phyloP scores from a whole-genome alignment of 2,113 vertebrate species.

The Chlorocebus sabaeus region DNA sequence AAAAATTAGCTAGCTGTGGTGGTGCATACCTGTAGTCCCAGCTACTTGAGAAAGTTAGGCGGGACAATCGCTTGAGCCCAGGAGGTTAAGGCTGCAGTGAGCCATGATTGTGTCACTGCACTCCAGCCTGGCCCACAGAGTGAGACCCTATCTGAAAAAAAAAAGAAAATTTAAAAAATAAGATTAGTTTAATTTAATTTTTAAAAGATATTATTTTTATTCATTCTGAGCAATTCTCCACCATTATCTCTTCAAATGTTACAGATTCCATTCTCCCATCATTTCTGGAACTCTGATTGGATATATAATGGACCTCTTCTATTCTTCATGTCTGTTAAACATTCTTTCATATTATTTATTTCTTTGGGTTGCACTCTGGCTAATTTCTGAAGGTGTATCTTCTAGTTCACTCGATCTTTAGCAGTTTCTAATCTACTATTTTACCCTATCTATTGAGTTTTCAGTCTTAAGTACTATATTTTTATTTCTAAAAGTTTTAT shows the following conservation, averaged over 20 bases:
- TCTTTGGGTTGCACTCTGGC: background rate
- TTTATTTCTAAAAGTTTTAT: background rate
- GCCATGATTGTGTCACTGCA: too few relatives aligned
- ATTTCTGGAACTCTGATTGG: background rate
- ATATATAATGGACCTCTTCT: background rate
- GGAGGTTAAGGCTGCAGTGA: too few relatives aligned
- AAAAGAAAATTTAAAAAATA: too few relatives aligned
- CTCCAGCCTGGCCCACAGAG: too few relatives aligned
- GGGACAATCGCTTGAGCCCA: too few relatives aligned
- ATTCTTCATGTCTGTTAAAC: background rate
- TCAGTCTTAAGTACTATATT: background rate
- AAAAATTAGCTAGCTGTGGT: too few relatives aligned
- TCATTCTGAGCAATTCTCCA: background rate
- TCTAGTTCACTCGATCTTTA: background rate
- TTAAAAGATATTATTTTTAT: background rate
- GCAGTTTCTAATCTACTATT: background rate
- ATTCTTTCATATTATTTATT: background rate
- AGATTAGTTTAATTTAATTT: background rate
- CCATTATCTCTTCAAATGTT: background rate
- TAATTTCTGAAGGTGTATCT: slow-evolving; percentile 2
- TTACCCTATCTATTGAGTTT: background rate
- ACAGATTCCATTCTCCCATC: background rate
- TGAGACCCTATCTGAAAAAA: too few relatives aligned
- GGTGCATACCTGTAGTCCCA: too few relatives aligned
- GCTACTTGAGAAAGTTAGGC: too few relatives aligned